Evolutionary conservation across 2,888 invertebrate species (phyloP).

Genomic region (Coleophora deauratella): DNA sequence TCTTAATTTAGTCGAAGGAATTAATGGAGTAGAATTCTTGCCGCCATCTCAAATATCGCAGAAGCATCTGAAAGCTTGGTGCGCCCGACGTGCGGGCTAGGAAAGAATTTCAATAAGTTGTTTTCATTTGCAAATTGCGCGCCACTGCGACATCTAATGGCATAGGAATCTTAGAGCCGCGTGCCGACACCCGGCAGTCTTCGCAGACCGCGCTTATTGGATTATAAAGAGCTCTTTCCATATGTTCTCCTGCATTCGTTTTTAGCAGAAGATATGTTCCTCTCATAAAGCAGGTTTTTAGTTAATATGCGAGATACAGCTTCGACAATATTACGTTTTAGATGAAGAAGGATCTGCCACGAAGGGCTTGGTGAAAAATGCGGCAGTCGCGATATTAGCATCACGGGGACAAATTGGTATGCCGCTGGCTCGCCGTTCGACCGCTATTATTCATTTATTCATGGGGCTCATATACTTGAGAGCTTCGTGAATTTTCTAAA

Average conservation of each 20-base stretch:
- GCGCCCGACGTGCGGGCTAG: constrained; percentile 40
- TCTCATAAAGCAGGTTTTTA: not conserved
- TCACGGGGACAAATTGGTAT: constrained; percentile 62
- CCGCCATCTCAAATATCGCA: constrained; percentile 43
- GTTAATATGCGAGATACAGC: not conserved
- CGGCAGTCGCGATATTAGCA: constrained; percentile 58
- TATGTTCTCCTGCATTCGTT: not conserved
- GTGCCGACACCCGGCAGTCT: constrained; percentile 34
- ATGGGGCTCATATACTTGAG: constrained; percentile 50
- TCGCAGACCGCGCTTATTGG: constrained; percentile 39
- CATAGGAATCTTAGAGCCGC: constrained; percentile 58
- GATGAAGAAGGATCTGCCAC: constrained; percentile 44
- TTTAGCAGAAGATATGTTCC: not conserved
- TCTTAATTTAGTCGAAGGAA: constrained; percentile 15
- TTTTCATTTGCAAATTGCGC: constrained; percentile 73
- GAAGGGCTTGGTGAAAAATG: constrained; percentile 55
- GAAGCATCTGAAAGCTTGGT: constrained; percentile 30
- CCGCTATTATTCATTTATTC: constrained; percentile 69
- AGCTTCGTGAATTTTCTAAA: constrained; percentile 32
- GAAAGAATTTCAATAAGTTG: constrained; percentile 73
- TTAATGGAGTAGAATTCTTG: constrained; percentile 26
- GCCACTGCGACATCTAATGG: constrained; percentile 66
- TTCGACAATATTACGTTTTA: constrained; percentile 6
- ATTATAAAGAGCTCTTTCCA: constrained; percentile 42
- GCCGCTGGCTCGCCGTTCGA: constrained; percentile 53